These are phyloP conservation scores for Alouatta palliata DNA, from an alignment of 2,113 vertebrate species.

Conservation along the genomic window DNA sequence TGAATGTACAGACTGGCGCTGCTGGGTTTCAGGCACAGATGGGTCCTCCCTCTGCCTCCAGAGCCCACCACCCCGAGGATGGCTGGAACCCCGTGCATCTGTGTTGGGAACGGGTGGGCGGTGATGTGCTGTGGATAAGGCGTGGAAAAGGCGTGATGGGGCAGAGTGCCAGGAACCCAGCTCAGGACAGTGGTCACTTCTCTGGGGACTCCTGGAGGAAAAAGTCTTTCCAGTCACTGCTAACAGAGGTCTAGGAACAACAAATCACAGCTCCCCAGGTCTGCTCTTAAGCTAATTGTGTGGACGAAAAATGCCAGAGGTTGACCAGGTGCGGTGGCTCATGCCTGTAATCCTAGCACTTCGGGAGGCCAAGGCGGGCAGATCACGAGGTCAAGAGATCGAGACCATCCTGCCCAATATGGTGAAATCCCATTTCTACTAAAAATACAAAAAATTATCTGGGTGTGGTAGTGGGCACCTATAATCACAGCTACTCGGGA, in stretches of 20 bases:
- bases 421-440: too few species aligned
- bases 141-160: fast-evolving
- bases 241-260: neutral
- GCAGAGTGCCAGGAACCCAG: neutral
- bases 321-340: too few species aligned
- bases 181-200: neutral
- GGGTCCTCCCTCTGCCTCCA: too few species aligned
- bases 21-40: neutral
- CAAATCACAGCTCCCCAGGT: neutral
- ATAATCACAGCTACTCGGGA: too few species aligned
- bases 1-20: neutral
- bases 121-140: neutral
- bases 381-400: too few species aligned
- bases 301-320: neutral
- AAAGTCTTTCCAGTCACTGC: neutral
- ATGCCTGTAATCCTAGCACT: too few species aligned
- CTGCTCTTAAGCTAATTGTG: fast-evolving
- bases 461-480: too few species aligned
- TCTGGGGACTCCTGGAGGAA: neutral
- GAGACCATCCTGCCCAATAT: too few species aligned
- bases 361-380: too few species aligned
- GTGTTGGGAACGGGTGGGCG: fast-evolving
- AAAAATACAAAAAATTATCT: too few species aligned
- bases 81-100: neutral
- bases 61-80: neutral